Base-by-base conservation (phyloP, 2,888 invertebrate species). In the Serripes groenlandicus region DNA sequence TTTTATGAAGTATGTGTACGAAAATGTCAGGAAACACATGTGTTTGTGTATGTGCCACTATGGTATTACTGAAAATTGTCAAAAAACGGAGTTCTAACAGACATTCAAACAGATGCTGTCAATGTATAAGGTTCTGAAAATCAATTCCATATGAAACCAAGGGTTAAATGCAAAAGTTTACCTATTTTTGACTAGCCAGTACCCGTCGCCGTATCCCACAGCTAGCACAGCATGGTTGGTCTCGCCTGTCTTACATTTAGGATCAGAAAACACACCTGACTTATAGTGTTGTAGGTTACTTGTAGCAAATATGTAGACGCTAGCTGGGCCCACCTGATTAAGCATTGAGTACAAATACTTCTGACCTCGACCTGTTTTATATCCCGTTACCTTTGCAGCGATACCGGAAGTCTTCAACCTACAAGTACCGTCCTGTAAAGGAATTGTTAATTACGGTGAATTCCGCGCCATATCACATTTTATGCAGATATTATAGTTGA, bases 101-200 rank as follows among this genome's bases (percentile, higher is more conserved):
- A n/a, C n/a, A n/a, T n/a, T n/a, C n/a, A n/a, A n/a, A n/a, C n/a
- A n/a, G n/a, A n/a, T n/a, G n/a, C n/a, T n/a, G n/a, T n/a, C n/a
- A n/a, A n/a, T n/a, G n/a, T n/a, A n/a, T n/a, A n/a, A n/a, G n/a
- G n/a, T n/a, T n/a, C n/a, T n/a, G n/a, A n/a, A n/a, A n/a, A n/a
- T n/a, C n/a, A n/a, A n/a, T n/a, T n/a, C n/a, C n/a, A n/a, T n/a
- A n/a, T n/a, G n/a, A n/a, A n/a, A n/a, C n/a, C n/a, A n/a, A n/a
- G n/a, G n/a, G n/a, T n/a, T n/a, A n/a, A n/a, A n/a, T n/a, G n/a
- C n/a, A n/a, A n/a, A n/a, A n/a, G 21, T 66, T 28, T n/a, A 77
- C 77, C 77, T 77, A 62, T 37, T 69, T 37, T 71, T 70, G 11
- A 80, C 42, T 7, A 77, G 32, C 77, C 77, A 77, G 34, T 70